These are phyloP conservation scores for Chroicocephalus ridibundus DNA, from an alignment of 2,113 vertebrate species.

Conservation along the genomic window DNA sequence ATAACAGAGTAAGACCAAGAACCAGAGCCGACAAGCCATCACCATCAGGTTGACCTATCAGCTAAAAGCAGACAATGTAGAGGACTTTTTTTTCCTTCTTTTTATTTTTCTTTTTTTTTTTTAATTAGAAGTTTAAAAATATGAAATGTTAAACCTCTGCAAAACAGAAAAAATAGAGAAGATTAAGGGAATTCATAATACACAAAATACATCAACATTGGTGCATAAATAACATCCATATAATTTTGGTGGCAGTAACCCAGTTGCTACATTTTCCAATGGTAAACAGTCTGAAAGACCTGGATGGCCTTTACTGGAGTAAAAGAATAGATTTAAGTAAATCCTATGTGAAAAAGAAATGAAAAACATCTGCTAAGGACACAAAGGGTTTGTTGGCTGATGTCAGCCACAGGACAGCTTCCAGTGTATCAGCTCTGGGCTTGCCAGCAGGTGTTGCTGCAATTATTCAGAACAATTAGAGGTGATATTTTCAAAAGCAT, in stretches of 20 bases:
- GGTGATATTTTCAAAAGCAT: not conserved
- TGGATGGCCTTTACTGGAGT: not conserved
- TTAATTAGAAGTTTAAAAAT: not conserved
- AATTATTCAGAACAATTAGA: conserved; percentile 51
- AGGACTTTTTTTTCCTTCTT: not conserved
- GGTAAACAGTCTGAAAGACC: not conserved
- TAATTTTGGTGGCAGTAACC: not conserved
- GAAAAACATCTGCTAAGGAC: conserved; percentile 3
- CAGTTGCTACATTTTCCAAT: not conserved
- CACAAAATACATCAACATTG: not conserved
- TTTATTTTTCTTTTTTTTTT: not conserved
- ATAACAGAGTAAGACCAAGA: not conserved
- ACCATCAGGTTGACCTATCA: not conserved
- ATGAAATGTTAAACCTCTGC: not conserved
- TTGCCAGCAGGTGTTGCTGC: conserved; percentile 47
- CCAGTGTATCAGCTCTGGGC: not conserved
- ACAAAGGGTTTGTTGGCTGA: conserved; percentile 15
- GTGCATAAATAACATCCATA: not conserved
- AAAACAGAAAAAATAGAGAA: not conserved
- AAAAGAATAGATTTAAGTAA: not conserved
- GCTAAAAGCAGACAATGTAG: not conserved
- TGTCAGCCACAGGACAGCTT: not conserved
- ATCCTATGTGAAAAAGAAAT: not conserved
- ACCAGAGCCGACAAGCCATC: not conserved
- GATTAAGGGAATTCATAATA: not conserved